Evolutionary conservation across 2,797 vertebrate genomes (phyloP), one percentile per base, ranked within the genome.

Genomic region (Danio choprae): DNA sequence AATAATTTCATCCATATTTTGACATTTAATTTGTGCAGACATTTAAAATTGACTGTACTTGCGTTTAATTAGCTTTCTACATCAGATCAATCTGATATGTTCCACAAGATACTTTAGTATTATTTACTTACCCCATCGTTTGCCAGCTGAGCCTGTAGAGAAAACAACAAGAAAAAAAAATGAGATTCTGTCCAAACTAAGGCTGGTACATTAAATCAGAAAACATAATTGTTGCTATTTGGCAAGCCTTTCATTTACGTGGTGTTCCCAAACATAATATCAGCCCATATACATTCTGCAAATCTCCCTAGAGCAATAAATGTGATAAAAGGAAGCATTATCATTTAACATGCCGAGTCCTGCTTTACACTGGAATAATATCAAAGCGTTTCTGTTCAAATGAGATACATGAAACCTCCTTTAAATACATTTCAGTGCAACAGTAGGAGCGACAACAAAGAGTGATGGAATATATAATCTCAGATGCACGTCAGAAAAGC

Each of bases 111-210:
- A 65, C 4, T 53, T 40, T 22, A 12, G 11, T 56, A 7, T 15
- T 48, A 64, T 41, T 62, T 80, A 93, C 94, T 91, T 90, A 97
- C 97, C 88, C 92, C 93, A 89, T 97, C 93, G 74, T 97, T 91
- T 83, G 95, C 94, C 74, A 97, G 83, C 36, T 89, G 85, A 84
- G 91, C 93, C 96, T 98, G 92, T 76, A 75, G 69, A 93, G 84
- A 85, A 53, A 84, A 89, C 81, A 86, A 29, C 4, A 60, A 86
- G 80, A 29, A 29, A 29, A n/a, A n/a, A 86, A 78, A 73, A 48
- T 74, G 85, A 70, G 10, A 81, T 20, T 65, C 16, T 81, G 55
- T 51, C n/a, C 40, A 53, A 9, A 22, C 53, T 46, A 15, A 15
- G 77, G 51, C 63, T 46, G 6, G 7, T 77, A 56, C 46, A 67